A percentile compares a stretch with the other conserved stretches of the same genome.
phyloP scores from a whole-genome alignment of 1,140 invertebrate genomes.

The Glossosoma conforme region DNA sequence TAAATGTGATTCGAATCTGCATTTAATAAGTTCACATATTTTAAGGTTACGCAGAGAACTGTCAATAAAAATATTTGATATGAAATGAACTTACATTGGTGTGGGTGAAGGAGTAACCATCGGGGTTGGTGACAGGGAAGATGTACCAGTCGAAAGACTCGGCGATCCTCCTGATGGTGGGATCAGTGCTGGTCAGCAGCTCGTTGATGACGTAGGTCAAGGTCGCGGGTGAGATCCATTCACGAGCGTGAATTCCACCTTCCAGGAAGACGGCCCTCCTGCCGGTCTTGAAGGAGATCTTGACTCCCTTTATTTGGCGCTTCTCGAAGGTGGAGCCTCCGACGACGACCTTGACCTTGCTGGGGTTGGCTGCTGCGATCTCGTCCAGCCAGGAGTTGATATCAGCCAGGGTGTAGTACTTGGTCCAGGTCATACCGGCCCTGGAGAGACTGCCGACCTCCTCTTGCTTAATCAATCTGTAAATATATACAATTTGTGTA shows the following conservation, averaged over 20 bases:
- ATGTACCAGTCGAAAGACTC: constrained; percentile 62
- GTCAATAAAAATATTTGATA: background rate
- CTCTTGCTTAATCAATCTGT: constrained; percentile 18
- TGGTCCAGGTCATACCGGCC: constrained; percentile 42
- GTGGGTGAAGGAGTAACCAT: constrained; percentile 67
- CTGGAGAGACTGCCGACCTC: constrained; percentile 28
- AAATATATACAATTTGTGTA: too few relatives aligned
- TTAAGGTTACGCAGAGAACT: background rate
- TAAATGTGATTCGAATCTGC: background rate
- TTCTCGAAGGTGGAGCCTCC: constrained; percentile 55
- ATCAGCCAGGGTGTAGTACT: constrained; percentile 50
- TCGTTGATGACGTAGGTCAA: constrained; percentile 58
- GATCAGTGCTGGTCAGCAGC: constrained; percentile 47
- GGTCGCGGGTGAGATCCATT: constrained; percentile 68
- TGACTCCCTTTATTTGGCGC: constrained; percentile 57
- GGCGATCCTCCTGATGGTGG: constrained; percentile 47
- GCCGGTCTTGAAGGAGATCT: constrained; percentile 51
- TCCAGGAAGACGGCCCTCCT: constrained; percentile 40
- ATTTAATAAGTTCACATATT: background rate
- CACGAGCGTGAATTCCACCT: constrained; percentile 58
- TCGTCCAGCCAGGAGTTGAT: constrained; percentile 45
- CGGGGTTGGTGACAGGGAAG: constrained; percentile 63
- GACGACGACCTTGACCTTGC: constrained; percentile 42
- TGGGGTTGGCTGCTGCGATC: constrained; percentile 43
- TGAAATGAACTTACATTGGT: constrained; percentile 37